These are phyloP conservation scores for Choristoneura fumiferana DNA, from an alignment of 1,140 invertebrate genomes.

Conservation along the genomic window DNA sequence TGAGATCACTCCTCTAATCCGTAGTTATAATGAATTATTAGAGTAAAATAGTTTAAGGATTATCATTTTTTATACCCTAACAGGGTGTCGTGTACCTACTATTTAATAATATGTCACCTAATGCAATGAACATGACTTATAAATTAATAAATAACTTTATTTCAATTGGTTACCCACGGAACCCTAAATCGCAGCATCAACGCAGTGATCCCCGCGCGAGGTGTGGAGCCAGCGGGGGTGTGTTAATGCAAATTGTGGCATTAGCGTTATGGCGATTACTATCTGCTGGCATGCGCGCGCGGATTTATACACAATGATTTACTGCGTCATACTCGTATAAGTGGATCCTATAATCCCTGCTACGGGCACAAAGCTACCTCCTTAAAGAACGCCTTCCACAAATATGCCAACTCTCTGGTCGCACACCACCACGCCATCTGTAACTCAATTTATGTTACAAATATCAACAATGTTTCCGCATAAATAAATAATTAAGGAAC, in stretches of 20 bases:
- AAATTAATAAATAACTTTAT: constrained; percentile 2
- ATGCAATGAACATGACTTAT: no score
- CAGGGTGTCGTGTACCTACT: no score
- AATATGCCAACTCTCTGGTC: no score
- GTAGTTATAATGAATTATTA: no score
- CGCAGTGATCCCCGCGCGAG: not conserved
- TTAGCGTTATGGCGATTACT: constrained; percentile 47
- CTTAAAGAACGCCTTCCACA: no score
- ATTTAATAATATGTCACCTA: no score
- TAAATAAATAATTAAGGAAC: constrained; percentile 76
- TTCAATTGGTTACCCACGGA: not conserved
- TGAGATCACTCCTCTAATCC: no score
- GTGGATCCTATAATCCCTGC: not conserved
- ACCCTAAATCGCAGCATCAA: constrained; percentile 21
- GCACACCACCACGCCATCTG: constrained; percentile 9
- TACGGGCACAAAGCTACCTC: no score
- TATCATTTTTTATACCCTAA: no score
- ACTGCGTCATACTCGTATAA: constrained; percentile 9
- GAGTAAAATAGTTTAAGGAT: no score
- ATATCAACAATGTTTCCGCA: constrained; percentile 68
- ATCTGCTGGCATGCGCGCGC: constrained; percentile 33
- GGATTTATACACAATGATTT: constrained; percentile 44
- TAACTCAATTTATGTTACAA: constrained; percentile 43
- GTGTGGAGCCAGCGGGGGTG: constrained; percentile 27
- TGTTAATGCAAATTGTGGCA: constrained; percentile 54